Percentiles rank a stretch among this genome's conserved stretches.
These are phyloP conservation scores for Oostethus manadensis DNA, from an alignment of 2,113 vertebrate species.

Conservation along the genomic window DNA sequence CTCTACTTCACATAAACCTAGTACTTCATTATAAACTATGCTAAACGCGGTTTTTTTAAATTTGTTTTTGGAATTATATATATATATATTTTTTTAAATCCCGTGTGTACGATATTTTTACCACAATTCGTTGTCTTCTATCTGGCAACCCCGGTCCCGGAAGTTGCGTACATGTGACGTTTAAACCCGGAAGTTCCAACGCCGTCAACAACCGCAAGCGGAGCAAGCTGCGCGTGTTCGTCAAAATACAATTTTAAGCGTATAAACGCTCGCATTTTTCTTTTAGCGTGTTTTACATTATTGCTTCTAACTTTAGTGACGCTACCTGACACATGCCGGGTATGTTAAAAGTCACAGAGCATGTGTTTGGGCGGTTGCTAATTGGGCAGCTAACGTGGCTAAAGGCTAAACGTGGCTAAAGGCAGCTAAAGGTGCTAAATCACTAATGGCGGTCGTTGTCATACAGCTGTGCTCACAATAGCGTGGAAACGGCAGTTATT, in stretches of 20 bases:
- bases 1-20: too few species aligned
- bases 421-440: too few species aligned
- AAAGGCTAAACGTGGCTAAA: constrained; percentile 20
- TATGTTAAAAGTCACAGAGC: not conserved
- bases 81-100: too few species aligned
- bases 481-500: constrained; percentile 2
- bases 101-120: too few species aligned
- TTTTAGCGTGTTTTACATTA: fast-evolving
- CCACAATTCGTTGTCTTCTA: too few species aligned
- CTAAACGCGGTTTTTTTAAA: too few species aligned
- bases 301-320: fast-evolving
- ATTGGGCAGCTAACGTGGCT: constrained; percentile 16
- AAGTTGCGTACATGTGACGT: constrained; percentile 30
- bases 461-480: not conserved
- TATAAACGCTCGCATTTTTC: not conserved
- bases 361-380: constrained; percentile 32
- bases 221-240: not conserved
- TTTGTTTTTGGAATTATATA: too few species aligned
- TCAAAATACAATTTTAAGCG: not conserved
- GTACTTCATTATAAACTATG: too few species aligned
- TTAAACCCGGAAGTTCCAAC: constrained; percentile 40
- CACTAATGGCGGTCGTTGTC: too few species aligned
- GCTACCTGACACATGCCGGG: not conserved
- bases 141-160: constrained; percentile 10
- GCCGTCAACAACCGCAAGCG: not conserved